Evolutionary conservation across 1,140 invertebrate species (phyloP).

Genomic region (Zophobas morio): DNA sequence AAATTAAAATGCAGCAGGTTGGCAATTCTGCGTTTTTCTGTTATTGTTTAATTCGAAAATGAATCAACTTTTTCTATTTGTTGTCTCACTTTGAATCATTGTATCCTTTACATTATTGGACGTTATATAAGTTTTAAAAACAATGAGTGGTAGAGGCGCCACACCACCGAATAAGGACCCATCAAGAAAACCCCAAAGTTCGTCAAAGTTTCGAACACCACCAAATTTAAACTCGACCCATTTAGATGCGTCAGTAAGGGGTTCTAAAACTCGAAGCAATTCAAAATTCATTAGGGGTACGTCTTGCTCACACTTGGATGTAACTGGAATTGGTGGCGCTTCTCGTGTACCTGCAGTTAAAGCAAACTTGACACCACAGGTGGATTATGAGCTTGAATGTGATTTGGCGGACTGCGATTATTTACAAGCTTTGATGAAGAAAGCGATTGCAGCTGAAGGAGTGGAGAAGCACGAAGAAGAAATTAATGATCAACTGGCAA

Average conservation of each 20-base stretch:
- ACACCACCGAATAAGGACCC: slow-evolving; percentile 2
- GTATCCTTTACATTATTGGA: too few species aligned
- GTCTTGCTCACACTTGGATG: neutral
- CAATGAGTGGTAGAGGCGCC: neutral
- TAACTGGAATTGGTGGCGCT: neutral
- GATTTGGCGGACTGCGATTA: slow-evolving; percentile 12
- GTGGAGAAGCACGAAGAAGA: neutral
- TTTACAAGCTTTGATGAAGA: slow-evolving; percentile 6
- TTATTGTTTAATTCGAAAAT: too few species aligned
- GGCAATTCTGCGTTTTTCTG: too few species aligned
- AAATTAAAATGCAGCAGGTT: too few species aligned
- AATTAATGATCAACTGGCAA: neutral
- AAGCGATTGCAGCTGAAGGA: neutral
- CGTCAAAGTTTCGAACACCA: slow-evolving; percentile 5
- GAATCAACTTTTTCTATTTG: too few species aligned
- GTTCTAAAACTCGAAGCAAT: neutral
- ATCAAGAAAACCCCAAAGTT: neutral
- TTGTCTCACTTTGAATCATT: too few species aligned
- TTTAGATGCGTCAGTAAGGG: neutral
- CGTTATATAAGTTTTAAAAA: neutral
- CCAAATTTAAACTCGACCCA: neutral
- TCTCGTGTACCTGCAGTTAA: neutral
- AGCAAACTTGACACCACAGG: neutral
- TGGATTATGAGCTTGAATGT: slow-evolving; percentile 12
- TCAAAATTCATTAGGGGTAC: neutral